A percentile compares a stretch with the other conserved stretches of the same genome.
Evolutionary conservation across 2,797 vertebrate genomes (phyloP).

Genomic region (Rhadinocentrus ornatus): DNA sequence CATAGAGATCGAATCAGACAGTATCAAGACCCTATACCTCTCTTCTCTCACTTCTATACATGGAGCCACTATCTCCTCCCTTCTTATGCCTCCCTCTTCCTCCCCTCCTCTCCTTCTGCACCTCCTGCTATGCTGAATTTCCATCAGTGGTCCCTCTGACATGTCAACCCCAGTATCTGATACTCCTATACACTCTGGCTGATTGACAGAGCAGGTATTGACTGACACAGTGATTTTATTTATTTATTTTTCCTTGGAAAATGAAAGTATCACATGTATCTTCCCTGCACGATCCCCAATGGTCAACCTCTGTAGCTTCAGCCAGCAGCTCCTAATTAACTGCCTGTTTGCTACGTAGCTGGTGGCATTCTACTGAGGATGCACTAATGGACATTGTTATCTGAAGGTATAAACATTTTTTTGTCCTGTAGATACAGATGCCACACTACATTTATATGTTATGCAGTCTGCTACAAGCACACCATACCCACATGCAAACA

Average conservation of each 20-base stretch:
- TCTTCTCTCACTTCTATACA: constrained; percentile 37
- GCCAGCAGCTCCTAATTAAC: constrained; percentile 61
- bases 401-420: constrained; percentile 57
- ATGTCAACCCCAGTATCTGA: constrained; percentile 31
- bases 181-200: constrained; percentile 6
- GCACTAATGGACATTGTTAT: constrained; percentile 72
- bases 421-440: constrained; percentile 24
- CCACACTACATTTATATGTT: constrained; percentile 9
- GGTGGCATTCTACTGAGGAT: constrained; percentile 45
- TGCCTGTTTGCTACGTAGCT: constrained; percentile 55
- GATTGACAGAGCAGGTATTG: constrained; percentile 39
- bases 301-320: constrained; percentile 40
- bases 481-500: constrained; percentile 1
- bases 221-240: constrained; percentile 27
- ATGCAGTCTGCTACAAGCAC: background rate
- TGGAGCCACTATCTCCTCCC: constrained; percentile 50
- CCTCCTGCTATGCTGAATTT: constrained; percentile 31
- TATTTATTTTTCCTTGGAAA: constrained; percentile 3
- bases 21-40: constrained; percentile 59
- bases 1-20: constrained; percentile 80
- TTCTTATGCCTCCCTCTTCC: constrained; percentile 36
- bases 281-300: constrained; percentile 23
- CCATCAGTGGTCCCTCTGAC: constrained; percentile 66
- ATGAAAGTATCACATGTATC: constrained; percentile 20
- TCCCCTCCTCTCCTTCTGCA: constrained; percentile 23